Evolutionary conservation across 1,140 invertebrate genomes (phyloP).

Genomic region (Calosoma granatense): DNA sequence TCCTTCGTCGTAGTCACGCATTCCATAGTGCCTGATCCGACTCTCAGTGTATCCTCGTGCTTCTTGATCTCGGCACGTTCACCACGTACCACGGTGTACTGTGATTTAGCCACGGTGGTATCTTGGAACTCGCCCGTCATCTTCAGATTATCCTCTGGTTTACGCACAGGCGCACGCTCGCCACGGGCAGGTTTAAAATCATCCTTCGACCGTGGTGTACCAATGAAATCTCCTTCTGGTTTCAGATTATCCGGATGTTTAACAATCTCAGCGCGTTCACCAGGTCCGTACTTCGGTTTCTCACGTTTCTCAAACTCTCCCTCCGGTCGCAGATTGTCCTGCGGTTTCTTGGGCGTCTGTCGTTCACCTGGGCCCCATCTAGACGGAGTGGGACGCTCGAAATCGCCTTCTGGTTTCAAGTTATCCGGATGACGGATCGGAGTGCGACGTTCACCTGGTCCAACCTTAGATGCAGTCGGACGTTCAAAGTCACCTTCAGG

Average conservation of each 20-base stretch:
- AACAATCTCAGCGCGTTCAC: conserved; percentile 38
- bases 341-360: conserved; percentile 33
- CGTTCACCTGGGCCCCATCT: conserved; percentile 21
- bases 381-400: conserved; percentile 37
- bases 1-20: conserved; percentile 38
- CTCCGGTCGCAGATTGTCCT: conserved; percentile 45
- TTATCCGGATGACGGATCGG: conserved; percentile 45
- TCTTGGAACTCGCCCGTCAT: conserved; percentile 45
- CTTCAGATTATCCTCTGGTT: conserved; percentile 40
- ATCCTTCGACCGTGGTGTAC: conserved; percentile 31
- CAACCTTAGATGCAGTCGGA: conserved; percentile 34
- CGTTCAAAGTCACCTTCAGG: conserved; percentile 47
- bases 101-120: conserved; percentile 36
- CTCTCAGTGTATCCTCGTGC: conserved; percentile 42
- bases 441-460: conserved; percentile 27
- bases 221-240: conserved; percentile 44
- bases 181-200: conserved; percentile 44
- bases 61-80: conserved; percentile 44
- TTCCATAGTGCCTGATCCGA: conserved; percentile 43
- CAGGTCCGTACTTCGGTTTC: conserved; percentile 39
- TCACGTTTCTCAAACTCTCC: conserved; percentile 39
- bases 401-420: conserved; percentile 48
- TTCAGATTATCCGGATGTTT: conserved; percentile 40
- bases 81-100: conserved; percentile 37
- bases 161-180: conserved; percentile 45